Evolutionary conservation across 2,797 vertebrate species (phyloP), one percentile per base, ranked within the genome.

Genomic region (Spinus olivaceus): DNA sequence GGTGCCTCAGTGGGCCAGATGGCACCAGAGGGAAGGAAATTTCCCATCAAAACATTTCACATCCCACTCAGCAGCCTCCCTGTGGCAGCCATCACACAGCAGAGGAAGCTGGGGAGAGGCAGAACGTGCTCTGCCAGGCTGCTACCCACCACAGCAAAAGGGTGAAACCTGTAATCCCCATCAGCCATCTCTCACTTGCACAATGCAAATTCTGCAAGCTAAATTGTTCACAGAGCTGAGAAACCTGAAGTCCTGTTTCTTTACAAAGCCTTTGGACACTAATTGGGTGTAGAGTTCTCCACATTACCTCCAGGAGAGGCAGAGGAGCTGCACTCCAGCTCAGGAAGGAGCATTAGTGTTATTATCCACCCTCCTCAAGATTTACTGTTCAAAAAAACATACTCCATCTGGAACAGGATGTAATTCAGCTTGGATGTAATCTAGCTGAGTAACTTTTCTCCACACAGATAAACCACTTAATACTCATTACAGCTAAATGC

Each of bases 381-480:
- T 95, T 93, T 95, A 91, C 67, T 74, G 50, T 44, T 91, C 87
- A 78, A 71, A 88, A 91, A 95, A 92, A 90, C 78, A 86, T 23
- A 94, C 92, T 97, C 84, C 88, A 91, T 92, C 88, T 92, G 92
- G 74, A 94, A 89, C 2, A 16, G 50, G 61, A 74, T 76, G 53
- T 76, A 95, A 96, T 93, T 94, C 91, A 91, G 42, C 89, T 83
- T 92, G 88, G 80, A 72, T 84, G 53, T 84, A 96, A 94, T 92
- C 90, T 90, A 86, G 53, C 87, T 67, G 69, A 91, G 78, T 92
- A 95, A 94, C 86, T 93, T 90, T 81, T 93, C 67, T 86, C 73
- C 88, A 95, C 69, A 51, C 28, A 96, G 92, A 95, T 93, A 95
- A 97, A 91, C 80, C 90, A 94, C 90, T 96, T 96, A 95, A 94